A percentile compares a stretch with the other conserved stretches of the same genome.
phyloP scores from a whole-genome alignment of 2,888 invertebrate genomes.

The Phania funesta region DNA sequence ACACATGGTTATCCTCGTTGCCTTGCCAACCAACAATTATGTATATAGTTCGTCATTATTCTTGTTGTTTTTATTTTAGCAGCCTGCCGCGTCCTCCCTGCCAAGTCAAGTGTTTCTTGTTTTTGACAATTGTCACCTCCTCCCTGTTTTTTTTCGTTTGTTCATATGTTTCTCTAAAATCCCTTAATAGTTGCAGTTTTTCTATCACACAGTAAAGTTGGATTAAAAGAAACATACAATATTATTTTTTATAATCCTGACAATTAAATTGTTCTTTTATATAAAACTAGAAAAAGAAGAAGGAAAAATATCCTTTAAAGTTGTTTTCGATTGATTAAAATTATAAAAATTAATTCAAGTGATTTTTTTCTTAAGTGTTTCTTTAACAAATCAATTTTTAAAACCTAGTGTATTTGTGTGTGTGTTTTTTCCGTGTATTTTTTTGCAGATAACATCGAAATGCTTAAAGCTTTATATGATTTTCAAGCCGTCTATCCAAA shows the following conservation, averaged over 20 bases:
- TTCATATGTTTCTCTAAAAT: slow-evolving; percentile 52
- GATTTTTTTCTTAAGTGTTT: neutral
- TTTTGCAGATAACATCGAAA: slow-evolving; percentile 86
- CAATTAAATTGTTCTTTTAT: neutral
- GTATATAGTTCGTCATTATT: slow-evolving; percentile 25
- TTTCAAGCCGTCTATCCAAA: slow-evolving; percentile 92
- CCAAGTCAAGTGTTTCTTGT: slow-evolving; percentile 35
- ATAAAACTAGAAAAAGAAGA: neutral
- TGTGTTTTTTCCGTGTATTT: slow-evolving; percentile 17
- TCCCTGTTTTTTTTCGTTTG: slow-evolving; percentile 51
- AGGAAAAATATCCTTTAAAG: slow-evolving; percentile 42
- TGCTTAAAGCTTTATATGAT: slow-evolving; percentile 91
- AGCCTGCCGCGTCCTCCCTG: slow-evolving; percentile 9
- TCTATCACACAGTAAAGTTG: slow-evolving; percentile 63
- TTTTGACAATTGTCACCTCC: slow-evolving; percentile 66
- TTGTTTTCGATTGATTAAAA: neutral
- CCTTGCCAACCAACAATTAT: slow-evolving; percentile 59
- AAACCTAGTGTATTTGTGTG: slow-evolving; percentile 28
- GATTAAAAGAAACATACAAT: slow-evolving; percentile 8
- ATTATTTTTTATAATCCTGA: slow-evolving; percentile 9
- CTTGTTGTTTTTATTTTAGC: slow-evolving; percentile 11
- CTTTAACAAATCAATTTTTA: slow-evolving; percentile 22
- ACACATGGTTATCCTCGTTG: slow-evolving; percentile 65
- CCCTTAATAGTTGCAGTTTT: slow-evolving; percentile 62
- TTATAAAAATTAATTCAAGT: slow-evolving; percentile 4